These are phyloP conservation scores for Notiomystis cincta DNA, from an alignment of 2,113 vertebrate species.

Conservation along the genomic window DNA sequence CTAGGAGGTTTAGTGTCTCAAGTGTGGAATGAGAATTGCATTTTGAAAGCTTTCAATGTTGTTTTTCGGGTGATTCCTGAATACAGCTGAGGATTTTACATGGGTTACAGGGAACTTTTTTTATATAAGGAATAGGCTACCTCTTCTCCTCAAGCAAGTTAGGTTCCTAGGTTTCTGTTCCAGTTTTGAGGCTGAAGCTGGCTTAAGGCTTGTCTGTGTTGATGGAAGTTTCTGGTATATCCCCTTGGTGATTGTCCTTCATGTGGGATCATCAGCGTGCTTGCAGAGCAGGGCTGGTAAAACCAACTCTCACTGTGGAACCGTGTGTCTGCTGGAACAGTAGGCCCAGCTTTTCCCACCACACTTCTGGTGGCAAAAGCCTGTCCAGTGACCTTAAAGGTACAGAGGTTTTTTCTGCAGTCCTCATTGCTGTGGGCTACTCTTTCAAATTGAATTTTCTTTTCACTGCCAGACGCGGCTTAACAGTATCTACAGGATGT, in stretches of 20 bases:
- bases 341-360: neutral
- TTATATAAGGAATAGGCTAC: neutral
- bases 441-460: neutral
- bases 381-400: neutral
- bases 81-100: neutral
- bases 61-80: neutral
- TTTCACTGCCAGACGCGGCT: neutral
- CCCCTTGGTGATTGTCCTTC: accelerated
- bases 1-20: neutral
- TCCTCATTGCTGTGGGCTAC: neutral
- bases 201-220: neutral
- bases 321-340: neutral
- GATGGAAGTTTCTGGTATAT: neutral
- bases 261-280: neutral
- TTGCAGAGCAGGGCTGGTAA: neutral
- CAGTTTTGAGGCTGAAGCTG: neutral
- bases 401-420: neutral
- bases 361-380: neutral
- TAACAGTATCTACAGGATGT: neutral
- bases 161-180: neutral
- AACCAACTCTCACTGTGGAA: neutral
- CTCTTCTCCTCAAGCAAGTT: neutral
- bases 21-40: neutral
- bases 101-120: neutral
- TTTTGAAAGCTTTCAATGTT: neutral